Evolutionary conservation across 2,888 invertebrate species (phyloP).

Genomic region (Digitonthophagus gazella): DNA sequence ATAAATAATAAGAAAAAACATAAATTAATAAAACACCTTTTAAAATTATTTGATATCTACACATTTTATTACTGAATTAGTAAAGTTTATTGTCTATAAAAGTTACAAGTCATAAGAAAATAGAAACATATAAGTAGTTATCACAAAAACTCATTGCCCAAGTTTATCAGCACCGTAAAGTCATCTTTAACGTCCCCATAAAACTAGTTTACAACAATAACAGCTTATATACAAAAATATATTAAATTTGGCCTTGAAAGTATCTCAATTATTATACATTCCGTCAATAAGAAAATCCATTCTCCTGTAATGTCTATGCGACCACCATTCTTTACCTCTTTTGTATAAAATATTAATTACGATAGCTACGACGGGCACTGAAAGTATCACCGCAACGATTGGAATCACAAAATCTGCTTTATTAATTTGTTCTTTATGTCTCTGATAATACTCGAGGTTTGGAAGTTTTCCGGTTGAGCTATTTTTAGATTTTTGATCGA

Average conservation of each 20-base stretch:
- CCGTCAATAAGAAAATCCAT: slow-evolving; percentile 89
- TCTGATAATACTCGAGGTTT: slow-evolving; percentile 32
- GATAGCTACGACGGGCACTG: slow-evolving; percentile 71
- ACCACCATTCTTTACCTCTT: slow-evolving; percentile 79
- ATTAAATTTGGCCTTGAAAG: not conserved
- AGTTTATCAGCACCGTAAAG: slow-evolving; percentile 5
- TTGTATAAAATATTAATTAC: slow-evolving; percentile 66
- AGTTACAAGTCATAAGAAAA: slow-evolving; percentile 9
- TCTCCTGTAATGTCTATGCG: slow-evolving; percentile 78
- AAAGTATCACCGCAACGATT: slow-evolving; percentile 69
- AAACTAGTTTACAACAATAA: slow-evolving; percentile 14
- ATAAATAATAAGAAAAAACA: too few species aligned
- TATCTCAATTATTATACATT: slow-evolving; percentile 75
- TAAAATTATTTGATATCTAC: too few species aligned
- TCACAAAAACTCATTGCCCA: slow-evolving; percentile 13
- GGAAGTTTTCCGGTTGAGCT: slow-evolving; percentile 33
- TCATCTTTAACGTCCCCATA: slow-evolving; percentile 5
- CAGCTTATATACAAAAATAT: slow-evolving; percentile 18
- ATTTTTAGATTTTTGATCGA: slow-evolving; percentile 29
- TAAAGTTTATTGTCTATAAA: slow-evolving; percentile 11
- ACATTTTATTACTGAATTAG: too few species aligned
- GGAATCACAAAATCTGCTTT: slow-evolving; percentile 69
- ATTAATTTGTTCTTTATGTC: slow-evolving; percentile 32
- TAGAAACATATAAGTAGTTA: slow-evolving; percentile 5
- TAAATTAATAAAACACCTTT: too few species aligned